Evolutionary conservation across 2,113 vertebrate genomes (phyloP).

Genomic region (Gasterosteus aculeatus): DNA sequence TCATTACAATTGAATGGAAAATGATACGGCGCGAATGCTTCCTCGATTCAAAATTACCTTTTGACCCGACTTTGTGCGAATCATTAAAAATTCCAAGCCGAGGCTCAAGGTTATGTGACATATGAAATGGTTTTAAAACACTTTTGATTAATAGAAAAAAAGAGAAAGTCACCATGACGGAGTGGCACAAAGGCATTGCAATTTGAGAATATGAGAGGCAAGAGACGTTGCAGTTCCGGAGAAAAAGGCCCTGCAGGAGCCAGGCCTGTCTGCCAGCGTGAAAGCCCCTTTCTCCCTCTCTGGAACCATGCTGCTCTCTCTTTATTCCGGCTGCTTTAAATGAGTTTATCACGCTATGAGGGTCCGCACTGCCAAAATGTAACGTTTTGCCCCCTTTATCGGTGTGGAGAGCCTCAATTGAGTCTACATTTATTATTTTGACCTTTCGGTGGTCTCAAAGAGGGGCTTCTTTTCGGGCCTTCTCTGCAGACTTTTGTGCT

Average conservation of each 20-base stretch:
- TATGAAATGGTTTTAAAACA: no score
- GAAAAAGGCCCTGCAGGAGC: conserved; percentile 72
- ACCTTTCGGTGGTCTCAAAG: conserved; percentile 86
- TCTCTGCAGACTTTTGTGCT: conserved; percentile 80
- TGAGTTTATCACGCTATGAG: conserved; percentile 87
- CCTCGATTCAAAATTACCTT: not conserved
- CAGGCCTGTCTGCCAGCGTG: conserved; percentile 80
- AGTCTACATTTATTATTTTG: conserved; percentile 92
- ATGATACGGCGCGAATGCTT: not conserved
- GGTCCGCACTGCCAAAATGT: conserved; percentile 82
- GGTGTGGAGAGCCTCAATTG: conserved; percentile 82
- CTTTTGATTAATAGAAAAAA: not conserved
- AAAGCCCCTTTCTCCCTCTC: conserved; percentile 78
- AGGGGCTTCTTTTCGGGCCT: conserved; percentile 70
- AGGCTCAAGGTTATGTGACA: not conserved
- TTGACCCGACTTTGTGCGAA: not conserved
- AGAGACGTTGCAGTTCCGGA: conserved; percentile 29
- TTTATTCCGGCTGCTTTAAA: conserved; percentile 85
- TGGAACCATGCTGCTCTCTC: conserved; percentile 82
- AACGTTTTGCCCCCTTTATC: conserved; percentile 86
- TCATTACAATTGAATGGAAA: not conserved
- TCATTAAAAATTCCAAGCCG: not conserved
- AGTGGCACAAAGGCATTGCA: conserved; percentile 3
- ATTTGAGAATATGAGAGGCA: conserved; percentile 28
- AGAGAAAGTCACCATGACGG: conserved; percentile 1